Evolutionary conservation across 2,888 invertebrate species (phyloP).

Genomic region (Dicyrtoma fusca): DNA sequence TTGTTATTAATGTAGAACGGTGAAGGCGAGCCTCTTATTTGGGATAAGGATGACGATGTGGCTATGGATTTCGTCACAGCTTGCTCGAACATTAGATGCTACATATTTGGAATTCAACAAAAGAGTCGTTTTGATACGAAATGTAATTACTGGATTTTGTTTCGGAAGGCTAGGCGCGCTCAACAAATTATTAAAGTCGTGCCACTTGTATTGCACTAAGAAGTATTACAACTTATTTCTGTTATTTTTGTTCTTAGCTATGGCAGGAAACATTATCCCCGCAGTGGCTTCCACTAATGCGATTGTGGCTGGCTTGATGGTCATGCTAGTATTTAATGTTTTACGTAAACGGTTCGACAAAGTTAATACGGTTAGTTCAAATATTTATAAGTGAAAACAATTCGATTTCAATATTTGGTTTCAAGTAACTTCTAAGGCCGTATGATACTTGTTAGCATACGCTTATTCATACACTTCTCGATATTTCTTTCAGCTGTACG

Average conservation of each 20-base stretch:
- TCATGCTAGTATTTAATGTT: slow-evolving; percentile 81
- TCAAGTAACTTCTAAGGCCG: neutral
- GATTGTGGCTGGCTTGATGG: slow-evolving; percentile 94
- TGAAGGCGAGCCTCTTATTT: slow-evolving; percentile 72
- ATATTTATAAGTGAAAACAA: no score
- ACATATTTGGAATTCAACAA: slow-evolving; percentile 83
- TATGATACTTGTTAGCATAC: no score
- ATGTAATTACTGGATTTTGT: slow-evolving; percentile 68
- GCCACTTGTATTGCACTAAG: no score
- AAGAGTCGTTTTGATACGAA: slow-evolving; percentile 93
- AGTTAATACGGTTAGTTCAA: slow-evolving; percentile 73
- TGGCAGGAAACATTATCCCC: slow-evolving; percentile 99
- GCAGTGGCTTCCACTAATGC: slow-evolving; percentile 99
- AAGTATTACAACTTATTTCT: slow-evolving; percentile 11
- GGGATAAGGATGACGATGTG: slow-evolving; percentile 96
- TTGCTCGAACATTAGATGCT: slow-evolving; percentile 88
- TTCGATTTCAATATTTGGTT: slow-evolving; percentile 3
- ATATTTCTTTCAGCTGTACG: slow-evolving; percentile 59
- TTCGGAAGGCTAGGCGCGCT: no score
- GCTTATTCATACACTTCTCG: neutral
- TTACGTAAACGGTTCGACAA: slow-evolving; percentile 69
- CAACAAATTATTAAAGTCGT: no score
- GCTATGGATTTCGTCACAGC: slow-evolving; percentile 96
- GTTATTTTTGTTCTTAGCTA: slow-evolving; percentile 66
- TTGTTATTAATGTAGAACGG: slow-evolving; percentile 59